Percentiles rank a stretch among this genome's conserved stretches.
Evolutionary conservation across 1,140 invertebrate genomes (phyloP).

Genomic region (Sipha flava): DNA sequence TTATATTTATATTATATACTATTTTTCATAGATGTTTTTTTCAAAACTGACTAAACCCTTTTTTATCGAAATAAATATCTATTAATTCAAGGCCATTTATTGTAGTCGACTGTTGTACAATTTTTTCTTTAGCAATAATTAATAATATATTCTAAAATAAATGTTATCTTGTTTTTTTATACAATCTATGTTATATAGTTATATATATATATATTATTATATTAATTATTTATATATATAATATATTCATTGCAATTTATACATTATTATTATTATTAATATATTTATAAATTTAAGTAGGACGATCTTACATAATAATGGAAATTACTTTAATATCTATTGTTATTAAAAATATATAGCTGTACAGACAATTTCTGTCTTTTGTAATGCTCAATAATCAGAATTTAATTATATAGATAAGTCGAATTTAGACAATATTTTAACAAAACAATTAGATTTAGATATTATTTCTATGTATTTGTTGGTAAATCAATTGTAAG

Average conservation of each 20-base stretch:
- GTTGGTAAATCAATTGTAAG: no score
- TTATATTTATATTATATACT: no score
- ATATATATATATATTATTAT: neutral
- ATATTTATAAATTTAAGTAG: neutral
- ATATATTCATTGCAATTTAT: neutral
- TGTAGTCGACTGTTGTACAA: neutral
- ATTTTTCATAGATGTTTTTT: neutral
- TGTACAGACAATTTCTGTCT: neutral
- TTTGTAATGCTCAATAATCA: slow-evolving; percentile 17
- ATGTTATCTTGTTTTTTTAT: neutral
- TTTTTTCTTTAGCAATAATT: neutral
- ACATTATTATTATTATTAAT: neutral
- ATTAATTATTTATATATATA: neutral
- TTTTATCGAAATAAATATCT: neutral
- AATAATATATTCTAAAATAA: neutral
- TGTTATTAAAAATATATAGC: neutral
- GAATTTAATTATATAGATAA: slow-evolving; percentile 3
- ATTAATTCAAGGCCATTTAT: neutral
- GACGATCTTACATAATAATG: neutral
- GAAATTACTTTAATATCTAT: neutral
- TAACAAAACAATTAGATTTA: neutral
- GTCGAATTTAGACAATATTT: slow-evolving; percentile 5
- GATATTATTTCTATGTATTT: no score
- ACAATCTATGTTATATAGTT: neutral
- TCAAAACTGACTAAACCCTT: no score